phyloP scores from a whole-genome alignment of 2,888 invertebrate genomes.

The Drosophila ezoana region DNA sequence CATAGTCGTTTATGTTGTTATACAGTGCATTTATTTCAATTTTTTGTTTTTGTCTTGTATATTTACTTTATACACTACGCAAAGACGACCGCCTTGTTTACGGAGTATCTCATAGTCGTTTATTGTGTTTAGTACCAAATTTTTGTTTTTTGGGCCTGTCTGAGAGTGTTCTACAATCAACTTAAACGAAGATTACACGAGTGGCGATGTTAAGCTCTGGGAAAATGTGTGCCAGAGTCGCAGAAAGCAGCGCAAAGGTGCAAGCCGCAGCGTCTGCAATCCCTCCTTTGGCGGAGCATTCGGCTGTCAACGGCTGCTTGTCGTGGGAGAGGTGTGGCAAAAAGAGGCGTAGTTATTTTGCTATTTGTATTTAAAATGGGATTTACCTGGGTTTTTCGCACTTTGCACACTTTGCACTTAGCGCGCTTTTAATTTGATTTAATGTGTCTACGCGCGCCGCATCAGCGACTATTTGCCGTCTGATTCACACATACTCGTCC shows the following conservation, averaged over 20 bases:
- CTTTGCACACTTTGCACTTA: conserved; percentile 64
- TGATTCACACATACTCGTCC: conserved; percentile 9
- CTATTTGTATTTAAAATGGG: conserved; percentile 80
- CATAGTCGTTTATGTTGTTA: neutral
- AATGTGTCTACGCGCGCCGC: conserved; percentile 75
- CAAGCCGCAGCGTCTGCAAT: conserved; percentile 32
- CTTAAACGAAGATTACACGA: conserved; percentile 78
- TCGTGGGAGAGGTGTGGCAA: neutral
- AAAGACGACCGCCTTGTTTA: no score
- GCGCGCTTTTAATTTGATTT: conserved; percentile 81
- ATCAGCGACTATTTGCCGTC: conserved; percentile 35
- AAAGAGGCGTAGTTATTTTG: conserved; percentile 29
- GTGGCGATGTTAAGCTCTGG: conserved; percentile 65
- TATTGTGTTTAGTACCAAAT: neutral
- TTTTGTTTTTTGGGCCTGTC: conserved; percentile 21
- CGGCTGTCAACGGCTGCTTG: conserved; percentile 29
- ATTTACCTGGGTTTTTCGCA: conserved; percentile 77
- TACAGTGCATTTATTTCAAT: neutral
- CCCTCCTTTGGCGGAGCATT: conserved; percentile 27
- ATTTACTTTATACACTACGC: neutral
- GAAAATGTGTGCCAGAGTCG: conserved; percentile 70
- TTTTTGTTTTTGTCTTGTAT: neutral
- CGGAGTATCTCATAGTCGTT: conserved; percentile 32
- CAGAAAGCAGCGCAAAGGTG: conserved; percentile 16
- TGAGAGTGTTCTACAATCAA: conserved; percentile 70